phyloP scores from a whole-genome alignment of 2,888 invertebrate genomes.

The Drosophila setosimentum region DNA sequence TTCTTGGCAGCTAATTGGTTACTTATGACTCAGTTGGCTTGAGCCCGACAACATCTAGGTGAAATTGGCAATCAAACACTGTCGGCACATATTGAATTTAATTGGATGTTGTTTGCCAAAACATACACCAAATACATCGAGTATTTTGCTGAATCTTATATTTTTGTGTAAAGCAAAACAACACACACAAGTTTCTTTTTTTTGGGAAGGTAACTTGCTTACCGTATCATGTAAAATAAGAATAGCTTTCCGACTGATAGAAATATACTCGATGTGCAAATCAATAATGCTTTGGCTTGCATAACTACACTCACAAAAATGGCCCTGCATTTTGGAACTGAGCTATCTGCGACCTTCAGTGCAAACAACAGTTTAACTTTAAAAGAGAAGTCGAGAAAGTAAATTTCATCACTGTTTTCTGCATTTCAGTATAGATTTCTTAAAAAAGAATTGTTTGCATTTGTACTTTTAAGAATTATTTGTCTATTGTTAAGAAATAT shows the following conservation, averaged over 20 bases:
- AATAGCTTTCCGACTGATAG: background rate
- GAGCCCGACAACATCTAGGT: slow-evolving; percentile 15
- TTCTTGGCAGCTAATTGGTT: slow-evolving; percentile 2
- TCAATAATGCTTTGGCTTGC: background rate
- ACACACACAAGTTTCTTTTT: too few relatives aligned
- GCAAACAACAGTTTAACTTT: background rate
- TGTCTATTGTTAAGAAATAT: background rate
- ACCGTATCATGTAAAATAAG: background rate
- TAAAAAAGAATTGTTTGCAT: background rate
- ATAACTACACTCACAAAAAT: background rate
- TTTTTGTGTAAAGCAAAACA: background rate
- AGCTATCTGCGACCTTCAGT: too few relatives aligned
- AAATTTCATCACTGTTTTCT: background rate
- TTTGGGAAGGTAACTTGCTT: background rate
- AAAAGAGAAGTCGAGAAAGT: background rate
- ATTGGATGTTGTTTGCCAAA: background rate
- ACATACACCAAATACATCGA: background rate
- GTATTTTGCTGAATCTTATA: background rate
- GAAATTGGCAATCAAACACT: slow-evolving; percentile 4
- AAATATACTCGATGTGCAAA: background rate
- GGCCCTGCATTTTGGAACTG: background rate
- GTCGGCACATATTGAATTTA: slow-evolving; percentile 22
- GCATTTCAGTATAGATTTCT: background rate
- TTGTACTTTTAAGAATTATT: background rate
- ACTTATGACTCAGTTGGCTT: slow-evolving; percentile 16